These are phyloP conservation scores for Myopa tessellatipennis DNA, from an alignment of 2,888 invertebrate species.

Conservation along the genomic window DNA sequence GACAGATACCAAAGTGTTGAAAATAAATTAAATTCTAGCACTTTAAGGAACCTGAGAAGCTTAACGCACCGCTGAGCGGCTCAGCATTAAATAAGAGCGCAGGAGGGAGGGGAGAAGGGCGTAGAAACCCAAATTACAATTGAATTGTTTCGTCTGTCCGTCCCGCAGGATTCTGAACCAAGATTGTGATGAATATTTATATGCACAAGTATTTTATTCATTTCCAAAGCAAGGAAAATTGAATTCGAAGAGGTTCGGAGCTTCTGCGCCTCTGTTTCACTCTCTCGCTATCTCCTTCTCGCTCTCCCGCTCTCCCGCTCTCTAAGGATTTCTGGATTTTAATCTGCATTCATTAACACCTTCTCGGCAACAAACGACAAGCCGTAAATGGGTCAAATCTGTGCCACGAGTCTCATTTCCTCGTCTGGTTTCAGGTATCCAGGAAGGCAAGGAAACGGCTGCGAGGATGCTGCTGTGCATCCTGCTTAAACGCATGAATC, in stretches of 20 bases:
- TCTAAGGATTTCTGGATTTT: constrained; percentile 13
- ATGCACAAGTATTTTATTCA: constrained; percentile 1
- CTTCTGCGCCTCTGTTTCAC: neutral
- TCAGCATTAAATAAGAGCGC: neutral
- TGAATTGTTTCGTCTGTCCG: neutral
- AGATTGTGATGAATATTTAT: constrained; percentile 24
- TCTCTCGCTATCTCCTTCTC: neutral
- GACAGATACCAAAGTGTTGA: neutral
- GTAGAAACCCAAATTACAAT: constrained; percentile 8
- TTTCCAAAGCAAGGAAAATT: constrained; percentile 17
- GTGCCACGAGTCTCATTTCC: neutral
- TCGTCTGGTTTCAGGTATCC: too few relatives aligned
- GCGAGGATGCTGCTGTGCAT: too few relatives aligned
- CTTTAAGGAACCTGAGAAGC: constrained; percentile 1
- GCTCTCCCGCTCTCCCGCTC: neutral
- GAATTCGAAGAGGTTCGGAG: constrained; percentile 15
- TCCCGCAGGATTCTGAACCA: neutral
- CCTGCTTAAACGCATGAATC: too few relatives aligned
- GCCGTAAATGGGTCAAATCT: constrained; percentile 25
- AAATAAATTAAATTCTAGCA: constrained; percentile 6
- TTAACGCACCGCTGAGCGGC: constrained; percentile 5
- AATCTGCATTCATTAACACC: constrained; percentile 39
- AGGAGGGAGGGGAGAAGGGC: too few relatives aligned
- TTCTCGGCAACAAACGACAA: constrained; percentile 1
- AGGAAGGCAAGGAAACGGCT: too few relatives aligned